phyloP scores from a whole-genome alignment of 2,113 vertebrate species.

The Cheilinus undulatus region DNA sequence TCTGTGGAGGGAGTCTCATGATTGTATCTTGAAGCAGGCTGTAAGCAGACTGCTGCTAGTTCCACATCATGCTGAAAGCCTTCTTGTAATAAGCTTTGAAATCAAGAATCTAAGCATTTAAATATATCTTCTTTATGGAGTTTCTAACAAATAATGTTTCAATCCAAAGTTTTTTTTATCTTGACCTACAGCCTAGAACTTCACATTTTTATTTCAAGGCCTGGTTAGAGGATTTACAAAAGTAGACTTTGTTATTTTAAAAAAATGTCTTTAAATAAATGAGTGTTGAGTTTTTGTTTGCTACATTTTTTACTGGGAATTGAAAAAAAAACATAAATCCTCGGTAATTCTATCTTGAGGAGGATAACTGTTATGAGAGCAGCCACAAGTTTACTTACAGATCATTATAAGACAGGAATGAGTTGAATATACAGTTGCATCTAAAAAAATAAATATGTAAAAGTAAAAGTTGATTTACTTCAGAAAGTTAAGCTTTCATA shows the following conservation, averaged over 20 bases:
- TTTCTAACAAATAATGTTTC: not conserved
- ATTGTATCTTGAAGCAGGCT: constrained; percentile 10
- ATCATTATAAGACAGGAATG: no score
- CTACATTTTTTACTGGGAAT: no score
- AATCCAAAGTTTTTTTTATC: not conserved
- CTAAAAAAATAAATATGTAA: no score
- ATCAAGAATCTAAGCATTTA: not conserved
- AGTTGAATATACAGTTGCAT: no score
- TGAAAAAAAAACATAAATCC: no score
- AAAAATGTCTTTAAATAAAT: not conserved
- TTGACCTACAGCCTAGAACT: not conserved
- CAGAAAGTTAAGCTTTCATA: no score
- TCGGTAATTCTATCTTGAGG: no score
- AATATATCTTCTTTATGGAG: not conserved
- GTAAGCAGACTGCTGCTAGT: not conserved
- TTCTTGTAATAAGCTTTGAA: constrained; percentile 1
- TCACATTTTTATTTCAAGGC: not conserved
- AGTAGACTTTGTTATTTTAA: not conserved
- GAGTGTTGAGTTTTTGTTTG: no score
- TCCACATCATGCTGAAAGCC: constrained; percentile 19
- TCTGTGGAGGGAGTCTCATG: not conserved
- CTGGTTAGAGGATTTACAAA: not conserved
- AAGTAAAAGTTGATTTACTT: no score
- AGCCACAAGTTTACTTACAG: no score
- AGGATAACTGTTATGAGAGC: no score